These are phyloP conservation scores for Tanypteryx hageni DNA, from an alignment of 2,888 invertebrate species.

Conservation along the genomic window DNA sequence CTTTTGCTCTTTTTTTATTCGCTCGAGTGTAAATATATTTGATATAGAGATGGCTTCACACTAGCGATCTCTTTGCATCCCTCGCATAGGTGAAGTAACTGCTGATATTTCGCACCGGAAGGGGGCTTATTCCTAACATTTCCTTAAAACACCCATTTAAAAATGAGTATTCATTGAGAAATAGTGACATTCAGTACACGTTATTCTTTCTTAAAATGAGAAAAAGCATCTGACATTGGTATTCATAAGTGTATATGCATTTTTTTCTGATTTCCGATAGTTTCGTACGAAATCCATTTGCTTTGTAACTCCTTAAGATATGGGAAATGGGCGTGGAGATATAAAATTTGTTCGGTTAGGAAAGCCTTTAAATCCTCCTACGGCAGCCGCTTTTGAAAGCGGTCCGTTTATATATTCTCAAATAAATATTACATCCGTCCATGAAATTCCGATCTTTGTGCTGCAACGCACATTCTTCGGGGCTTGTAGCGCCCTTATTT, in stretches of 20 bases:
- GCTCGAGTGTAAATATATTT: conserved; percentile 1
- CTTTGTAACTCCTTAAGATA: background rate
- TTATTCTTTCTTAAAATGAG: conserved; percentile 25
- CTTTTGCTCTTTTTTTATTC: background rate
- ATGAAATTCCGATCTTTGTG: conserved; percentile 61
- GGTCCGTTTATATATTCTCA: conserved; percentile 34
- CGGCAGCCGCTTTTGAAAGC: conserved; percentile 18
- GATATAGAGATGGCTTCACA: background rate
- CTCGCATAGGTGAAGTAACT: conserved; percentile 50
- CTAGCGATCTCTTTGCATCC: background rate
- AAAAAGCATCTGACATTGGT: conserved; percentile 46
- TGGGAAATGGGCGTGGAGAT: conserved; percentile 27
- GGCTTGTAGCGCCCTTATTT: background rate
- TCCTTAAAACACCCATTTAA: background rate
- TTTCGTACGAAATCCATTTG: conserved; percentile 29
- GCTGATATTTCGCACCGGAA: conserved; percentile 17
- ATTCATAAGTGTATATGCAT: conserved; percentile 16
- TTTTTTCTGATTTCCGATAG: conserved; percentile 14
- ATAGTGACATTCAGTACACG: conserved; percentile 45
- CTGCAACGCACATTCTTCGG: conserved; percentile 11
- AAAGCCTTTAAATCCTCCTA: conserved; percentile 45
- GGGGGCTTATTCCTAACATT: conserved; percentile 1
- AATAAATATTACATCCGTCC: conserved; percentile 57
- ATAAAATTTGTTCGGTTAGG: conserved; percentile 13
- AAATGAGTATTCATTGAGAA: conserved; percentile 27